phyloP scores from a whole-genome alignment of 2,797 vertebrate species.

The Parambassis ranga region DNA sequence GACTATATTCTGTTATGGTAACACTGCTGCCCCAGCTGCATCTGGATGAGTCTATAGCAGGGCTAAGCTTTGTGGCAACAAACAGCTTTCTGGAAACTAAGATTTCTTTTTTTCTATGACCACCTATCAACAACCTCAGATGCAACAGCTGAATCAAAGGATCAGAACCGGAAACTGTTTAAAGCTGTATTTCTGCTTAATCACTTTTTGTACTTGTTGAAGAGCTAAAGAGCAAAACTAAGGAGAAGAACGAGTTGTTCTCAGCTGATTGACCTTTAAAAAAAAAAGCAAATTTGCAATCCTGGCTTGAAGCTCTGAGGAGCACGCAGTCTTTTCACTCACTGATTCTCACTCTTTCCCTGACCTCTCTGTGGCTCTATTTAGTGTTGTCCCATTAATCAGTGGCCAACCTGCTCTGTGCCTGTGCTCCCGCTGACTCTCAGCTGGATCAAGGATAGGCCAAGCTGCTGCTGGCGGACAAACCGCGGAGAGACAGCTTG shows the following conservation, averaged over 20 bases:
- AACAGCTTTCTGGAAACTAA: no score
- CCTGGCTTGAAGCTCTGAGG: not conserved
- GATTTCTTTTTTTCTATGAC: no score
- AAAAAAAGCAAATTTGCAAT: not conserved
- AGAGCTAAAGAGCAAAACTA: not conserved
- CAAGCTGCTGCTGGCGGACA: conserved; percentile 17
- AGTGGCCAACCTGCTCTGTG: conserved; percentile 1
- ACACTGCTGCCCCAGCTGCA: no score
- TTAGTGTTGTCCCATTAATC: conserved; percentile 37
- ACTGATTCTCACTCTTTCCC: not conserved
- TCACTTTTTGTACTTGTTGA: no score
- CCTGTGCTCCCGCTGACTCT: not conserved
- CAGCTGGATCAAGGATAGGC: conserved; percentile 28
- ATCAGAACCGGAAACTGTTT: no score
- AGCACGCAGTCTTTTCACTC: not conserved
- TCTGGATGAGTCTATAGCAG: no score
- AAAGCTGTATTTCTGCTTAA: no score
- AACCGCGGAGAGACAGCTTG: not conserved
- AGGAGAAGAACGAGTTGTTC: not conserved
- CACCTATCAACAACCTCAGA: no score
- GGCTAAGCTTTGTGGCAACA: no score
- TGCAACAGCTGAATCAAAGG: not conserved
- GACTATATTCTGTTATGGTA: no score
- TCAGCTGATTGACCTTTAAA: not conserved
- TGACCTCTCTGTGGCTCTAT: conserved; percentile 19